Percentiles rank a stretch among this genome's conserved stretches.
These are phyloP conservation scores for Rhagoletis zephyria DNA, from an alignment of 1,140 invertebrate genomes.

Conservation along the genomic window DNA sequence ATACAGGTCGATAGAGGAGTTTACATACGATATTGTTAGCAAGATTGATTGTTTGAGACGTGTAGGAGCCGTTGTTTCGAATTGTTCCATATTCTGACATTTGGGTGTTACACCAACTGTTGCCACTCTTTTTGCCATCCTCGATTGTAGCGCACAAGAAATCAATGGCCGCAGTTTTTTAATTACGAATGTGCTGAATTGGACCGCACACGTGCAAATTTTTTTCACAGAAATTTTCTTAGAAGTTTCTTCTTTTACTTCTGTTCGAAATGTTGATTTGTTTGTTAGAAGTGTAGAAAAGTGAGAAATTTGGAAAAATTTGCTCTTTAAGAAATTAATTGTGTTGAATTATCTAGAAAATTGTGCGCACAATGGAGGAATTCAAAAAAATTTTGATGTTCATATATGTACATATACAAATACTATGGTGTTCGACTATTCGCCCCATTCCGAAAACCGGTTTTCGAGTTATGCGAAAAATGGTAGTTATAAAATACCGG, in stretches of 20 bases:
- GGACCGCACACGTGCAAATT: neutral
- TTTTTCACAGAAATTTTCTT: conserved; percentile 11
- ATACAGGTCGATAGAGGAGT: too few species aligned
- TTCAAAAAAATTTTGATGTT: too few species aligned
- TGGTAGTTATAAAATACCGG: too few species aligned
- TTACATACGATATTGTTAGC: neutral
- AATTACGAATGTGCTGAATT: neutral
- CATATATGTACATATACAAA: too few species aligned
- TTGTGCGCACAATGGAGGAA: too few species aligned
- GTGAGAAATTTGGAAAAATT: conserved; percentile 25
- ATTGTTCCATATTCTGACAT: conserved; percentile 35
- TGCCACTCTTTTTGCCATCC: neutral
- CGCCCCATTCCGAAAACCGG: too few species aligned
- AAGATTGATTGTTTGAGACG: conserved; percentile 48
- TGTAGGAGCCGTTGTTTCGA: neutral
- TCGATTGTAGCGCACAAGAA: neutral
- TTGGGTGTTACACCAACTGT: conserved; percentile 41
- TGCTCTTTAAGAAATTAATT: neutral
- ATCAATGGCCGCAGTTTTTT: neutral
- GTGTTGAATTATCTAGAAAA: neutral
- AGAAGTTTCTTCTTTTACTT: neutral
- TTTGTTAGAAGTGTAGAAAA: neutral
- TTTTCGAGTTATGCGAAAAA: too few species aligned
- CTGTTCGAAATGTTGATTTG: neutral
- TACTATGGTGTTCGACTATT: too few species aligned